These are phyloP conservation scores for Cylas formicarius DNA, from an alignment of 1,140 invertebrate species.

Conservation along the genomic window DNA sequence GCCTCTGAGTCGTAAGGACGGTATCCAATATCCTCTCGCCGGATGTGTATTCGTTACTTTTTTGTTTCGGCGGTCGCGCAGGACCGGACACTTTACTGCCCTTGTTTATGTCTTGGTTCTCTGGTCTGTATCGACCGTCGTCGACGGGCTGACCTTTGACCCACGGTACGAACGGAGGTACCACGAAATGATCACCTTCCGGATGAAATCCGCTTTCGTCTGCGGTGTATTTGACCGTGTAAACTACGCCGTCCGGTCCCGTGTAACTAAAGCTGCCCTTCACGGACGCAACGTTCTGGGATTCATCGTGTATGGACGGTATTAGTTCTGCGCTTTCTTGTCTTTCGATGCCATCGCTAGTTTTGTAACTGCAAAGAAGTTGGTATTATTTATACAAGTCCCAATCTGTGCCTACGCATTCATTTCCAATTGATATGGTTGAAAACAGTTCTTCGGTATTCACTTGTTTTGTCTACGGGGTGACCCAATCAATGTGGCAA, in stretches of 20 bases:
- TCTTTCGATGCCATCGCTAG: slow-evolving; percentile 57
- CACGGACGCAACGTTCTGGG: slow-evolving; percentile 44
- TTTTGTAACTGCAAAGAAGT: slow-evolving; percentile 50
- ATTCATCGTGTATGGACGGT: slow-evolving; percentile 18
- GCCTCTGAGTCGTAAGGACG: slow-evolving; percentile 4
- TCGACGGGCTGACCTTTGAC: slow-evolving; percentile 21
- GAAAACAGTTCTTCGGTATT: no score
- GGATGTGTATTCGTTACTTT: slow-evolving; percentile 13
- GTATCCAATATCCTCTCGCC: slow-evolving; percentile 12
- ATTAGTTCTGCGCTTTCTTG: slow-evolving; percentile 52
- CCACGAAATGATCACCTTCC: slow-evolving; percentile 42
- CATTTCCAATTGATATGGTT: no score
- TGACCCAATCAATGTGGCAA: no score
- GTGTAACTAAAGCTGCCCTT: slow-evolving; percentile 51
- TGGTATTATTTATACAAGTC: slow-evolving; percentile 55
- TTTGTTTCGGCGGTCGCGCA: slow-evolving; percentile 1
- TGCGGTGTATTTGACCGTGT: slow-evolving; percentile 51
- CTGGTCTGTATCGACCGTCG: slow-evolving; percentile 13
- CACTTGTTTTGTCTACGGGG: no score
- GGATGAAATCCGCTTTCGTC: slow-evolving; percentile 51
- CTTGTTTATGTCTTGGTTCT: slow-evolving; percentile 7
- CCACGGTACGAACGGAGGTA: slow-evolving; percentile 30
- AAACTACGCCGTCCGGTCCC: slow-evolving; percentile 48
- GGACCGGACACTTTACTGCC: slow-evolving; percentile 1
- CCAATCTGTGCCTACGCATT: no score